These are phyloP conservation scores for Drosophila azteca DNA, from an alignment of 1,140 invertebrate species.

Conservation along the genomic window DNA sequence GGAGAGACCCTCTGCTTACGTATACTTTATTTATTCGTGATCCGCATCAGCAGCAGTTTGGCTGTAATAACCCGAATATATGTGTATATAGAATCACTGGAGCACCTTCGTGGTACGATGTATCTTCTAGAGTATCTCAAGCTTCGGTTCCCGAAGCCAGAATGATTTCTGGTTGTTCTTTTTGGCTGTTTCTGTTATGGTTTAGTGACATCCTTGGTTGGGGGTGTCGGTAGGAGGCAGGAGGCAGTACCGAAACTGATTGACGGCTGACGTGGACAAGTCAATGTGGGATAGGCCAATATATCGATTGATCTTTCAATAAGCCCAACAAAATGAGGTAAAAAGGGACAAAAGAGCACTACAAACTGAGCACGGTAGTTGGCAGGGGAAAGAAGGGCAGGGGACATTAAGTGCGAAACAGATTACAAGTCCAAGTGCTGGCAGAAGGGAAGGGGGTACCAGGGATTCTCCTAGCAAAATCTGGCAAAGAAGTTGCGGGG, in stretches of 20 bases:
- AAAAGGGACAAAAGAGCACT: neutral
- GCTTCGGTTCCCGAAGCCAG: no score
- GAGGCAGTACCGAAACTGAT: slow-evolving; percentile 27
- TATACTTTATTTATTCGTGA: no score
- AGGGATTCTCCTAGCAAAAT: slow-evolving; percentile 8
- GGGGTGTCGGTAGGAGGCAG: no score
- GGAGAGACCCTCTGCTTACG: no score
- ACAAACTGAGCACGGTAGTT: slow-evolving; percentile 7
- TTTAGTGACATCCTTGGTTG: slow-evolving; percentile 36
- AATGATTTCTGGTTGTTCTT: neutral
- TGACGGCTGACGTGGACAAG: slow-evolving; percentile 45
- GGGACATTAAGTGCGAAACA: slow-evolving; percentile 50
- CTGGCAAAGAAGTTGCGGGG: slow-evolving; percentile 42
- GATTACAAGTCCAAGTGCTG: slow-evolving; percentile 22
- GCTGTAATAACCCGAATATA: no score
- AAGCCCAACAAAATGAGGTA: slow-evolving; percentile 13
- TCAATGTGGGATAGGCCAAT: slow-evolving; percentile 23
- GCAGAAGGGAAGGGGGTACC: neutral
- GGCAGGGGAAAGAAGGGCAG: slow-evolving; percentile 3
- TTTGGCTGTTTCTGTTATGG: slow-evolving; percentile 43
- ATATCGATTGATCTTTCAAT: slow-evolving; percentile 44
- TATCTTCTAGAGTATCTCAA: no score
- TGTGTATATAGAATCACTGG: no score
- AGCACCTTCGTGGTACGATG: no score
- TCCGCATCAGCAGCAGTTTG: no score